phyloP scores from a whole-genome alignment of 2,888 invertebrate genomes.

The Microdon myrmicae region DNA sequence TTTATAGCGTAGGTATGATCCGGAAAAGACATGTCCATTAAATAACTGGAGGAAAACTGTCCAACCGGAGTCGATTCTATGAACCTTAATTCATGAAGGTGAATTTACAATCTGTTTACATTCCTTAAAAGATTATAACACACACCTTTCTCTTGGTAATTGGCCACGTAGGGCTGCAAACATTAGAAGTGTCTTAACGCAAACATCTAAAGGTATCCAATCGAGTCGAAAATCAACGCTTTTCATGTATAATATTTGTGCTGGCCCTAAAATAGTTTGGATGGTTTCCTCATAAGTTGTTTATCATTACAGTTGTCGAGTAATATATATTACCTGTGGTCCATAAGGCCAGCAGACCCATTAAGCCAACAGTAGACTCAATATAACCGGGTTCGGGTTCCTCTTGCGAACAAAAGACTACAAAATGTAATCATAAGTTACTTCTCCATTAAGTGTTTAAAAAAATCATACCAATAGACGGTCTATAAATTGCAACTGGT shows the following conservation, averaged over 20 bases:
- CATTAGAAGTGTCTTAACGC: constrained; percentile 55
- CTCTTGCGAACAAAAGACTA: constrained; percentile 55
- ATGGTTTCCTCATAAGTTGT: neutral
- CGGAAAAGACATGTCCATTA: neutral
- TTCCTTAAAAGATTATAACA: neutral
- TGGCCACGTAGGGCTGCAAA: constrained; percentile 46
- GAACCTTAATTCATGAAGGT: constrained; percentile 1
- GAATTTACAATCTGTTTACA: neutral
- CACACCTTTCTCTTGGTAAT: constrained; percentile 53
- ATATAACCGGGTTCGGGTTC: constrained; percentile 60
- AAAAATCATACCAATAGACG: constrained; percentile 78
- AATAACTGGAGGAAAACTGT: constrained; percentile 1
- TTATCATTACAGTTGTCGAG: neutral
- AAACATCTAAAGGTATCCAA: constrained; percentile 57
- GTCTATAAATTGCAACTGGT: constrained; percentile 82
- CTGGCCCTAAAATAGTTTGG: no score
- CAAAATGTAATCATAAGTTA: neutral
- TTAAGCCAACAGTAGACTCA: constrained; percentile 57
- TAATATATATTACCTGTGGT: constrained; percentile 53
- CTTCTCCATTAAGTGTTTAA: neutral
- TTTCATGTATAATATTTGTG: no score
- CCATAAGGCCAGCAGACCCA: constrained; percentile 58
- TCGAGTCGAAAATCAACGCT: constrained; percentile 53
- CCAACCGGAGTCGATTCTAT: constrained; percentile 9
- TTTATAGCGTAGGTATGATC: neutral